Base-by-base conservation (phyloP, 2,797 vertebrate species). In the Mormyrus hasselquistii region DNA sequence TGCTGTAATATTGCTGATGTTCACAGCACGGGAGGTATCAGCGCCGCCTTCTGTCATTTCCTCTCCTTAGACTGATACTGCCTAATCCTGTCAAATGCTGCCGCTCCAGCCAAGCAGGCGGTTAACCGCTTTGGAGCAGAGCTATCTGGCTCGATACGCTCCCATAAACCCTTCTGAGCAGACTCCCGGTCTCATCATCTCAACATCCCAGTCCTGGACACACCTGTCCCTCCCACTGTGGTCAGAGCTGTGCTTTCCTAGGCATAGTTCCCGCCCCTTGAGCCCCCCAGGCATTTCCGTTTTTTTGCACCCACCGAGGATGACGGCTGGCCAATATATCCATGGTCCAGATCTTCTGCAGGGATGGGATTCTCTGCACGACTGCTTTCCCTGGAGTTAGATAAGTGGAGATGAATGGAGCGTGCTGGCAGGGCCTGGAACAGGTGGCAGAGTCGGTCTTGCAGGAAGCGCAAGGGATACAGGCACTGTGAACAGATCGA, bases 401-500 rank as follows among this genome's bases (percentile, higher is more conserved):
- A 85, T 65, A 83, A 52, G 57, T 89, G 88, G 83, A 89, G 88
- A 89, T 86, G 88, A 89, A 89, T 73, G 62, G 44, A 25, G 41
- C 38, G 4, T 44, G 79, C 38, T 85, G 79, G 55, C 79, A 12
- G n/a, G 55, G 53, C 52, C 79, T 57, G 14, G 83, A 89, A 76
- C 88, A 89, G 88, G 88, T 89, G 88, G 83, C 19, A 59, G 84
- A 87, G 88, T 87, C 49, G 29, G 88, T 62, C 83, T 86, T 53
- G 83, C 29, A 59, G 57, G 59, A 47, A 50, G 44, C 69, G 88
- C 59, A 84, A 89, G 59, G 83, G 88, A 89, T 22, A 16, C 57
- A 16, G 16, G 84, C 29, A 14, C 25, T 50, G 22, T 47, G 25
- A 89, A 86, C 84, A 73, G 73, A 89, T 73, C 83, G 53, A 76